Base-by-base conservation (phyloP, 2,113 vertebrate species). In the Rhea pennata region DNA sequence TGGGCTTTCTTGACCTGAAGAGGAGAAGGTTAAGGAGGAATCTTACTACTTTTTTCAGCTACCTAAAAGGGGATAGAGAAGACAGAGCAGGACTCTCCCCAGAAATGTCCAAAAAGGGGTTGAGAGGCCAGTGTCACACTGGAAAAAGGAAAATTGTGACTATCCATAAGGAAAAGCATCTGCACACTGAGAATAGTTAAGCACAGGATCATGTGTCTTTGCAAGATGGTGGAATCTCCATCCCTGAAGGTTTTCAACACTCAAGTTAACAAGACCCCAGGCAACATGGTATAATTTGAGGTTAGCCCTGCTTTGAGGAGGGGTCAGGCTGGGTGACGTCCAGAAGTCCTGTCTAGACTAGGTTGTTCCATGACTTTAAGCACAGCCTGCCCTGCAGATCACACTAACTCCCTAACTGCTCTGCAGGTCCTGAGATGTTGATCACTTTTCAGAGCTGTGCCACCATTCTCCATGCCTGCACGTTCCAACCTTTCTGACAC, bases 201-300 rank as follows among this genome's bases (percentile, higher is more conserved):
- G 6, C 51, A 51, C 23, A 33, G 33, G 29, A 27, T 73, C 53
- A 54, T 0, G 0, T 54, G 83, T 9, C 23, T 88, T 76, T 3
- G 3, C 81, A 67, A 87, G 5, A 29, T 1, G 24, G 48, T 74
- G n/a, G 48, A 81, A 54, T 21, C n/a, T 66, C 39, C 4, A 11
- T 27, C n/a, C 44, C 17, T 56, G 44, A 44, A 74, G 48, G 42
- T 66, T 86, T 86, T 91, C 33, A 59, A 9, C 65, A 14, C 1
- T 0, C 23, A n/a, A 31, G 9, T 73, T 7, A 29, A 22, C 53
- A 95, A 66, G 10, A 87, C 9, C 6, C 10, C 48, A 53, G 66
- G 54, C 36, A 87, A 29, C 24, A 26, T 53, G 58, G 15, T 73
- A 15, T 72, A 29, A n/a, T 33, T 78, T 58, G 10, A 81, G 15